Evolutionary conservation across 2,888 invertebrate species (phyloP).

Genomic region (Aphodius sticticus): DNA sequence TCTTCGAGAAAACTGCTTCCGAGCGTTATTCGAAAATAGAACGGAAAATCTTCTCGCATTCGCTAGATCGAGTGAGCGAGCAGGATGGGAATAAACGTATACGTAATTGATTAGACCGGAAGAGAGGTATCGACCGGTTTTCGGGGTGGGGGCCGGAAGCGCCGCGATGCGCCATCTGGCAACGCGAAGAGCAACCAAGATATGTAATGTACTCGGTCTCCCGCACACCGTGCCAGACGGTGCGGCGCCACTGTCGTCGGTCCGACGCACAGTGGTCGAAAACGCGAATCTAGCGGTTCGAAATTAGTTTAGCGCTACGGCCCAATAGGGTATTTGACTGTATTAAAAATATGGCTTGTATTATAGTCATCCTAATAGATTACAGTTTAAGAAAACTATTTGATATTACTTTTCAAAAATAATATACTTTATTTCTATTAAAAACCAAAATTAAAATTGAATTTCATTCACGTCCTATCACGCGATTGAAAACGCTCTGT

Average conservation of each 20-base stretch:
- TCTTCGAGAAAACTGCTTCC: neutral
- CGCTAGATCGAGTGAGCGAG: neutral
- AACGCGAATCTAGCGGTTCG: too few relatives aligned
- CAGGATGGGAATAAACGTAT: constrained; percentile 14
- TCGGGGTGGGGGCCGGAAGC: constrained; percentile 37
- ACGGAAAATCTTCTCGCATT: neutral
- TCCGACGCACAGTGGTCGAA: neutral
- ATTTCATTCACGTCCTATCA: too few relatives aligned
- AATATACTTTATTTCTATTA: too few relatives aligned
- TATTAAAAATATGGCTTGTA: too few relatives aligned
- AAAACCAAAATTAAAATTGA: too few relatives aligned
- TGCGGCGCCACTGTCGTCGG: constrained; percentile 31
- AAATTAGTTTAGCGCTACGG: too few relatives aligned
- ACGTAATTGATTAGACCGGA: constrained; percentile 51
- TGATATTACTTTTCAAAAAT: too few relatives aligned
- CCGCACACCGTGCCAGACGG: constrained; percentile 25
- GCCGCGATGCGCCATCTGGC: constrained; percentile 47
- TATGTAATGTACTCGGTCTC: too few relatives aligned
- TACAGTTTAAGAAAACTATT: too few relatives aligned
- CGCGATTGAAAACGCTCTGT: too few relatives aligned
- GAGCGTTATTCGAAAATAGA: constrained; percentile 5
- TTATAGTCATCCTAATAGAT: too few relatives aligned
- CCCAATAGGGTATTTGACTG: too few relatives aligned
- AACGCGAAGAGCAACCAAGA: constrained; percentile 30
- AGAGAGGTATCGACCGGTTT: constrained; percentile 49